Evolutionary conservation across 1,140 invertebrate genomes (phyloP), one percentile per base, ranked within the genome.

Genomic region (Olivierus martensii): DNA sequence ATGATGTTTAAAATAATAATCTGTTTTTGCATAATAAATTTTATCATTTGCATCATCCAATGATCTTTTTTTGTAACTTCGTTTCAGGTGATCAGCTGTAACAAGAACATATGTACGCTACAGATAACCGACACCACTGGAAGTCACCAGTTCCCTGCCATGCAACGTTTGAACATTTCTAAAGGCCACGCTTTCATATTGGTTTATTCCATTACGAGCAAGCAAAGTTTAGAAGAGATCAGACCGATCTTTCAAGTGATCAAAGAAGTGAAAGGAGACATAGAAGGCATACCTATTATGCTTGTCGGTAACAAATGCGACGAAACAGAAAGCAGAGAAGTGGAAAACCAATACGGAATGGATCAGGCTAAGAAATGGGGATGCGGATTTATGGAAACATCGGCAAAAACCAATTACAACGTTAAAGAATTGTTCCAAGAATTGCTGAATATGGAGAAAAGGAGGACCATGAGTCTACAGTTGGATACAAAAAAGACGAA

Each of bases 51-150:
- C n/a, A n/a, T n/a, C n/a, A n/a, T n/a, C n/a, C 37, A n/a, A 11
- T 44, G n/a, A n/a, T n/a, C n/a, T n/a, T n/a, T n/a, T n/a, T 34
- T 46, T 59, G n/a, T n/a, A n/a, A n/a, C n/a, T 59, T 51, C 57
- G 65, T 74, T 75, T 51, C 73, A 94, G 87, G 93, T 97, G 59
- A 97, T 98, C 65, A 95, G 88, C 72, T 96, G 92, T 74, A 98
- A 99, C 72, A 97, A 98, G 76, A 97, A 97, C 70, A 95, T 99
- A 70, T 99, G 94, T 73, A 98, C 95, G 53, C 76, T 99, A 61
- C 93, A 99, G 81, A 98, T 99, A 64, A 99, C 95, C 52, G 95
- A 99, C 71, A 97, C 93, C 61, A 92, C 90, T 57, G 94, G 95
- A 58, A 95, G 89, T 59, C 95, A 99, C 76, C 96, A 99, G 72